A percentile compares a stretch with the other conserved stretches of the same genome.
Conservation (phyloP, 2,888 invertebrate species). For the Parnassius apollo region DNA sequence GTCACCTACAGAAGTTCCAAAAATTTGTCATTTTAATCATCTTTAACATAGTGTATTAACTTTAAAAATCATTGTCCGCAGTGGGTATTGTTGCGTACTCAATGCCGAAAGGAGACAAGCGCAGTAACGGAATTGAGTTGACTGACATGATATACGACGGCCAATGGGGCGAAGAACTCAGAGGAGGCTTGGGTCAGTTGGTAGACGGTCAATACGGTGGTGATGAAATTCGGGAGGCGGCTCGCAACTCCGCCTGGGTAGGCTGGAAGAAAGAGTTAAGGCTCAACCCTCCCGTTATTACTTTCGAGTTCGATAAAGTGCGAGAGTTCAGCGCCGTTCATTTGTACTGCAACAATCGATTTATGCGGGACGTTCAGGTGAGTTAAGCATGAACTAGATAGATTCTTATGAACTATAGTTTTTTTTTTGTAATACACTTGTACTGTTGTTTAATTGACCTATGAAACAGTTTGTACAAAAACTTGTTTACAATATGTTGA, state of each 20-base stretch:
- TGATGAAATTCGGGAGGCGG: constrained; percentile 82
- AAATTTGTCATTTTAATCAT: too few relatives aligned
- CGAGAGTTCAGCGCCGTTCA: constrained; percentile 92
- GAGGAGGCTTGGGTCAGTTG: constrained; percentile 91
- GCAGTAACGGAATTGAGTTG: constrained; percentile 89
- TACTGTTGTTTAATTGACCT: too few relatives aligned
- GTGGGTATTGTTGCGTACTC: constrained; percentile 92
- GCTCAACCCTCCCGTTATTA: constrained; percentile 83
- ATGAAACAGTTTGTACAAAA: too few relatives aligned
- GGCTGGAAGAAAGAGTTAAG: constrained; percentile 92
- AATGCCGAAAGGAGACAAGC: constrained; percentile 93
- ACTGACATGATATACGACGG: constrained; percentile 94
- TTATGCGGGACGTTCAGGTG: constrained; percentile 91
- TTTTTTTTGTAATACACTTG: too few relatives aligned
- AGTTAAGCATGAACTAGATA: constrained; percentile 31
- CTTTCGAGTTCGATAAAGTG: constrained; percentile 92
- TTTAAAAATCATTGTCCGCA: constrained; percentile 46
- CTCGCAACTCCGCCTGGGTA: constrained; percentile 89
- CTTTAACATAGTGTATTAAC: background rate
- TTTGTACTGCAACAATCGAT: constrained; percentile 92
- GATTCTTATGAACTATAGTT: background rate
- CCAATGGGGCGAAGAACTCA: constrained; percentile 87
- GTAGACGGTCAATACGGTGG: constrained; percentile 91
- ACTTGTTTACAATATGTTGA: too few relatives aligned
- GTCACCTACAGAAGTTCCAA: too few relatives aligned